These are phyloP conservation scores for Urocyon cinereoargenteus DNA, from an alignment of 2,797 vertebrate genomes.

Conservation along the genomic window DNA sequence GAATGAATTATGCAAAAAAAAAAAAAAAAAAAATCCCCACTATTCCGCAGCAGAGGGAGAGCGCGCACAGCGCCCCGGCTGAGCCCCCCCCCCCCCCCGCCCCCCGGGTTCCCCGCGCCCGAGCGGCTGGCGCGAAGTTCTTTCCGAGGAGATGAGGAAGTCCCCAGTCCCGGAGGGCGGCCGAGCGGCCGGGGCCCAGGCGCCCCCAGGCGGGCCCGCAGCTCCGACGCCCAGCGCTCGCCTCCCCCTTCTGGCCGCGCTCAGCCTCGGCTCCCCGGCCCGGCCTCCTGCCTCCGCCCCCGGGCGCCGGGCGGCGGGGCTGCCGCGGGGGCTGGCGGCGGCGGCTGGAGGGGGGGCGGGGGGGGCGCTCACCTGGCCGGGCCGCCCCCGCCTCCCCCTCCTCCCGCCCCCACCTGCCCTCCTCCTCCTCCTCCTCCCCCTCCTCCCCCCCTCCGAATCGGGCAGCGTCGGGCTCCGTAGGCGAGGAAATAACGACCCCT, in stretches of 20 bases:
- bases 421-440: constrained; percentile 29
- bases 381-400: background rate
- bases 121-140: constrained; percentile 60
- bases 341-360: background rate
- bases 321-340: background rate
- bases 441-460: constrained; percentile 2
- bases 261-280: background rate
- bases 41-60: constrained; percentile 64
- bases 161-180: constrained; percentile 53
- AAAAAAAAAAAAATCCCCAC: constrained; percentile 44
- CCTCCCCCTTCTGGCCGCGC: background rate
- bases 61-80: constrained; percentile 5
- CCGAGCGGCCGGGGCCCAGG: background rate
- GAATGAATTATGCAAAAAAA: constrained; percentile 66
- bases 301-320: background rate
- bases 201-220: background rate
- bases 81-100: background rate
- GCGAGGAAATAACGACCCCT: constrained; percentile 89
- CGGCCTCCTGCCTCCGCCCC: background rate
- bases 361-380: constrained; percentile 62
- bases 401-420: constrained; percentile 43
- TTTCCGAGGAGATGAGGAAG: constrained; percentile 57
- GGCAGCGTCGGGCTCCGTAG: constrained; percentile 73
- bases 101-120: background rate
- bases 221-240: background rate